Conservation (phyloP, 2,888 invertebrate species). For the Cantharis nigra region DNA sequence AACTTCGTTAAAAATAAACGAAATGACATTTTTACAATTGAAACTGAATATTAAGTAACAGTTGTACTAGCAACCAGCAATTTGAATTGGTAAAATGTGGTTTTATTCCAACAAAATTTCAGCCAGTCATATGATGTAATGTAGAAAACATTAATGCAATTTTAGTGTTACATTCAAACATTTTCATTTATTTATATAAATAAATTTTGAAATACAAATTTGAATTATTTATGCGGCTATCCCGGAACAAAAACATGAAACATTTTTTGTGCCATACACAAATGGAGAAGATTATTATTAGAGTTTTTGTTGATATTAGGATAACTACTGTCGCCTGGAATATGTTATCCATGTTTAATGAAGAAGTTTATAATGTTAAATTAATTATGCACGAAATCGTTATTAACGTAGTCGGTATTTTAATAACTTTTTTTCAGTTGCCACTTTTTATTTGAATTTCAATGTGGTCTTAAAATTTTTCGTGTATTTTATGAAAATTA, state of each 20-base stretch:
- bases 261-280: neutral
- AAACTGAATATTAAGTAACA: neutral
- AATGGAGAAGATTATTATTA: neutral
- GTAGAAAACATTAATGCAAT: neutral
- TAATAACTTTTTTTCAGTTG: neutral
- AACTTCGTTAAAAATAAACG: no score
- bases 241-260: neutral
- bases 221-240: neutral
- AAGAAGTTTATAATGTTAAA: neutral
- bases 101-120: neutral
- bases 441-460: neutral
- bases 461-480: no score
- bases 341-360: neutral
- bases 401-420: neutral
- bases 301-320: neutral
- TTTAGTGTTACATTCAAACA: neutral
- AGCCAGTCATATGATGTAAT: neutral
- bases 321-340: neutral
- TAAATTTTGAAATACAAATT: neutral
- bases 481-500: neutral
- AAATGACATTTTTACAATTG: neutral
- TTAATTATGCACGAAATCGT: neutral
- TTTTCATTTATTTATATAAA: neutral
- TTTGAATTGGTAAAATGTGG: neutral
- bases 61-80: neutral